Conservation (phyloP, 2,113 vertebrate genomes). For the Redunca redunca region DNA sequence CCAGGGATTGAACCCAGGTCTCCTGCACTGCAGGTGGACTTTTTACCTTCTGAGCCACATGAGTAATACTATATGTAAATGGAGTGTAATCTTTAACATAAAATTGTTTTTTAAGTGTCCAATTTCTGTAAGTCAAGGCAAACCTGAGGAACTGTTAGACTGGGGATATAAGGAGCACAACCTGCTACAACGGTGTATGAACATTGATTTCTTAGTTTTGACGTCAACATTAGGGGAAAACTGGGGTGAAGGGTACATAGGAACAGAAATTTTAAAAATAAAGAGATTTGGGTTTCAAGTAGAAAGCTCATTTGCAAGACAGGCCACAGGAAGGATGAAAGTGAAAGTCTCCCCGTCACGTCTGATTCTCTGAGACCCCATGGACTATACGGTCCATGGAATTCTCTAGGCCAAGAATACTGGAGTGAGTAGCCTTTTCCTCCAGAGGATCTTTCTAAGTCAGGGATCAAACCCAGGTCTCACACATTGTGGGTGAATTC, state of each 20-base stretch:
- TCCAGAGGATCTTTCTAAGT: not conserved
- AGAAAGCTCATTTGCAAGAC: not conserved
- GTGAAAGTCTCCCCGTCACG: accelerated
- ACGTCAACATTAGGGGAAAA: not conserved
- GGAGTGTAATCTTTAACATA: not conserved
- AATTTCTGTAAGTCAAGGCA: not conserved
- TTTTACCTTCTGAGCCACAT: not conserved
- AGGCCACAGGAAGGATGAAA: not conserved
- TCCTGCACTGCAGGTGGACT: not conserved
- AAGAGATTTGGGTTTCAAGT: not conserved
- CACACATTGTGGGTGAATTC: not conserved
- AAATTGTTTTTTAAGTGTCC: not conserved
- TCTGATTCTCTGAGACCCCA: not conserved
- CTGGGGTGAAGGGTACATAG: not conserved
- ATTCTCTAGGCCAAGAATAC: not conserved
- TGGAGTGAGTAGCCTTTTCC: not conserved
- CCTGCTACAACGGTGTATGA: too few species aligned
- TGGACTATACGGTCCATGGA: not conserved
- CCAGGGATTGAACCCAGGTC: not conserved
- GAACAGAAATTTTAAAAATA: not conserved
- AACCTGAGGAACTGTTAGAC: not conserved
- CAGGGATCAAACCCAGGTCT: not conserved
- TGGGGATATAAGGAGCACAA: not conserved
- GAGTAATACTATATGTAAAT: not conserved
- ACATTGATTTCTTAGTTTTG: not conserved